phyloP scores from a whole-genome alignment of 2,797 vertebrate genomes.

The Tympanoctomys barrerae region DNA sequence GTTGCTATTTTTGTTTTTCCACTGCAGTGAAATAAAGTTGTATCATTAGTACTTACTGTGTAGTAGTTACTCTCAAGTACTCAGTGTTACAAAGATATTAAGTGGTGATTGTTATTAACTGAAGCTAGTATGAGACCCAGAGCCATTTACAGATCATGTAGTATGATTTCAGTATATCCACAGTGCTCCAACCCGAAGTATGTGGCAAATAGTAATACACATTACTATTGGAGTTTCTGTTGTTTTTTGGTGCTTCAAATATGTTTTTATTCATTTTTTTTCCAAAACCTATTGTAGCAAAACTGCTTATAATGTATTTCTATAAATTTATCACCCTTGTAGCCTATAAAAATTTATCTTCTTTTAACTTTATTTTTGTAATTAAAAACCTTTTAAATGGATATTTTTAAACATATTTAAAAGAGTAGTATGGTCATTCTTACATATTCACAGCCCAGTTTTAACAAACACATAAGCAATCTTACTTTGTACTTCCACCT shows the following conservation, averaged over 20 bases:
- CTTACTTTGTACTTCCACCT: neutral
- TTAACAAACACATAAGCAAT: neutral
- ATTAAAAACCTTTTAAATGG: neutral
- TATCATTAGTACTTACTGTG: neutral
- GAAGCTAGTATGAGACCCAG: neutral
- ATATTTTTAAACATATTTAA: neutral
- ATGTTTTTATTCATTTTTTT: constrained; percentile 17
- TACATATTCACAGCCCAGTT: neutral
- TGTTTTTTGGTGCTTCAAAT: neutral
- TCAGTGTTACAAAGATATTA: neutral
- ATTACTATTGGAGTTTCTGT: neutral
- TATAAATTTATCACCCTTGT: neutral
- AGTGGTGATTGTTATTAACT: neutral
- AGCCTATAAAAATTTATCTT: neutral
- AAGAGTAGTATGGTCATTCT: neutral
- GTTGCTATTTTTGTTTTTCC: neutral
- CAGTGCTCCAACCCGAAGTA: neutral
- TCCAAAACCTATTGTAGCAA: neutral
- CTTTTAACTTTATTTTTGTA: too few species aligned
- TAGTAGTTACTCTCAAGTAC: neutral
- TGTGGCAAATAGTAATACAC: neutral
- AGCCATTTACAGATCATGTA: neutral
- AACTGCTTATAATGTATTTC: neutral
- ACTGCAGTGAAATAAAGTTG: neutral
- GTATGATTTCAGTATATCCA: neutral